phyloP scores from a whole-genome alignment of 2,113 vertebrate species.

The Bambusicola thoracicus region DNA sequence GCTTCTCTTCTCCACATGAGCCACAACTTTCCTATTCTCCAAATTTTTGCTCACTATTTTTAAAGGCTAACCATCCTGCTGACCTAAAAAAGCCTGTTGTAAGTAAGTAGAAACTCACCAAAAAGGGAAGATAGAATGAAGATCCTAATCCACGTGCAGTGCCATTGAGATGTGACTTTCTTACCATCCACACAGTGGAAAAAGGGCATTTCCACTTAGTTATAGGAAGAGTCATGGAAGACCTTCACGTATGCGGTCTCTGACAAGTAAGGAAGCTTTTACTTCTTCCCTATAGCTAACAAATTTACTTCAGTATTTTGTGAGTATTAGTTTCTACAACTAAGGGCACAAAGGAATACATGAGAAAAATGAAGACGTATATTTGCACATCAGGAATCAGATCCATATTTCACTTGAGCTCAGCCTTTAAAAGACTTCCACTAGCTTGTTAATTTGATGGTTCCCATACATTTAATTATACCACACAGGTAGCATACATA shows the following conservation, averaged over 20 bases:
- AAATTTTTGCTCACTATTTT: neutral
- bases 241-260: neutral
- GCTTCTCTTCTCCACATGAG: constrained; percentile 36
- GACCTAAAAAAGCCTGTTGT: constrained; percentile 19
- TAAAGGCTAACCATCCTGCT: constrained; percentile 30
- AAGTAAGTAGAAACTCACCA: constrained; percentile 7
- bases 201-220: neutral
- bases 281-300: neutral
- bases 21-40: constrained; percentile 3
- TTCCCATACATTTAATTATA: neutral
- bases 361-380: neutral
- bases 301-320: neutral
- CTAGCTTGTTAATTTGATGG: neutral
- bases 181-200: neutral
- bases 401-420: neutral
- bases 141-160: neutral
- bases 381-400: neutral
- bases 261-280: neutral
- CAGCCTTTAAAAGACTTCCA: neutral
- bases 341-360: neutral
- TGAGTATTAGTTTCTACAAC: neutral
- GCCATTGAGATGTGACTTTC: neutral
- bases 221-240: neutral
- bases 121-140: neutral
- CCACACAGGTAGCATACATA: neutral